These are phyloP conservation scores for Desmodus rotundus DNA, from an alignment of 2,113 vertebrate species.

Conservation along the genomic window DNA sequence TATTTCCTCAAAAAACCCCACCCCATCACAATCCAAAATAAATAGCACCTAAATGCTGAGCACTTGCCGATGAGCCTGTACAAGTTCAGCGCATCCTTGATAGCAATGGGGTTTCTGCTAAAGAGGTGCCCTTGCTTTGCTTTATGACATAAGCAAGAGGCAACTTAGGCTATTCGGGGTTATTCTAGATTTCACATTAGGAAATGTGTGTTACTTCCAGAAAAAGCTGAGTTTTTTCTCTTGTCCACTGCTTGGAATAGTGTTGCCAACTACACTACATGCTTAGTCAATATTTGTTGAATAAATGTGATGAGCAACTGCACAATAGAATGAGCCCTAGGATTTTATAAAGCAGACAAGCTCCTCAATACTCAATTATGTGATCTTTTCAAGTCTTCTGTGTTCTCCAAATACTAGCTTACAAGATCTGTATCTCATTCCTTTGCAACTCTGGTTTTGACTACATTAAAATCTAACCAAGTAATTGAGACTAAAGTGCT, in stretches of 20 bases:
- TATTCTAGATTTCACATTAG: not conserved
- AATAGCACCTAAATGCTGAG: not conserved
- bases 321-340: not conserved
- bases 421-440: not conserved
- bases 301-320: not conserved
- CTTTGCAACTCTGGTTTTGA: not conserved
- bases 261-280: not conserved
- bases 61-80: not conserved
- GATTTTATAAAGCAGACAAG: not conserved
- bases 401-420: not conserved
- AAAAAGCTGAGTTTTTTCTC: not conserved
- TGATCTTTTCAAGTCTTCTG: not conserved
- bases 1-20: not conserved
- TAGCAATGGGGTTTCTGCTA: not conserved
- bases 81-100: not conserved
- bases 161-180: not conserved
- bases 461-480: conserved; percentile 11
- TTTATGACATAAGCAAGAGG: not conserved
- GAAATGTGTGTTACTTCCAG: not conserved
- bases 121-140: not conserved
- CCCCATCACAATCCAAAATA: conserved; percentile 39
- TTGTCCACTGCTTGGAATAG: not conserved
- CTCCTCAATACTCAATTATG: not conserved
- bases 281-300: not conserved
- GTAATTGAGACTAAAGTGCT: not conserved